Conservation (phyloP, 2,113 vertebrate species). For the Proterorhinus semilunaris region DNA sequence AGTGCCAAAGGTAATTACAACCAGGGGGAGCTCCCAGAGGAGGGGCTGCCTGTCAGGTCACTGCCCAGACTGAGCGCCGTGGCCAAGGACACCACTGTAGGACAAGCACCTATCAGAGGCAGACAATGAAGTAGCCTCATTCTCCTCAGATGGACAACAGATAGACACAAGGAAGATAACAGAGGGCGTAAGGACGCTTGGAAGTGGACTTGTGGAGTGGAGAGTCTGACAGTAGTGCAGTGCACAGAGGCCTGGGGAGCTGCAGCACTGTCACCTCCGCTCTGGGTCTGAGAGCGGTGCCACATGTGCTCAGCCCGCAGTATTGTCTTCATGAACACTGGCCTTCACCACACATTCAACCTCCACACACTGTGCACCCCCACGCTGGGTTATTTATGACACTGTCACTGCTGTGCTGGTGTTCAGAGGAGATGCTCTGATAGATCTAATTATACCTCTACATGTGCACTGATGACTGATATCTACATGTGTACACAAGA, state of each 20-base stretch:
- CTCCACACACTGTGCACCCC: slow-evolving; percentile 14
- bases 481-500: slow-evolving; percentile 20
- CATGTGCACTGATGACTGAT: slow-evolving; percentile 45
- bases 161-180: slow-evolving; percentile 22
- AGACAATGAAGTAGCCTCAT: slow-evolving; percentile 35
- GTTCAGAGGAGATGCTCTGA: slow-evolving; percentile 47
- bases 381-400: slow-evolving; percentile 46
- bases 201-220: slow-evolving; percentile 20
- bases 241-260: slow-evolving; percentile 64
- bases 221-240: slow-evolving; percentile 59
- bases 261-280: slow-evolving; percentile 64
- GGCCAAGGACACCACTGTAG: slow-evolving; percentile 55
- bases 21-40: slow-evolving; percentile 62
- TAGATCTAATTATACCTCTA: slow-evolving; percentile 59
- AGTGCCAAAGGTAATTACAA: slow-evolving; percentile 78
- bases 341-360: slow-evolving; percentile 15
- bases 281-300: slow-evolving; percentile 54
- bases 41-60: slow-evolving; percentile 60
- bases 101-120: slow-evolving; percentile 43
- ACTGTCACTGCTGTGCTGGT: slow-evolving; percentile 42
- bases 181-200: slow-evolving; percentile 7
- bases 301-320: slow-evolving; percentile 46
- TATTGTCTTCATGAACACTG: slow-evolving; percentile 27
- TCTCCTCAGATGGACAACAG: slow-evolving; percentile 27
- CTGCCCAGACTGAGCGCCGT: slow-evolving; percentile 59